These are phyloP conservation scores for Cyrtodaria siliqua DNA, from an alignment of 2,888 invertebrate genomes.

Conservation along the genomic window DNA sequence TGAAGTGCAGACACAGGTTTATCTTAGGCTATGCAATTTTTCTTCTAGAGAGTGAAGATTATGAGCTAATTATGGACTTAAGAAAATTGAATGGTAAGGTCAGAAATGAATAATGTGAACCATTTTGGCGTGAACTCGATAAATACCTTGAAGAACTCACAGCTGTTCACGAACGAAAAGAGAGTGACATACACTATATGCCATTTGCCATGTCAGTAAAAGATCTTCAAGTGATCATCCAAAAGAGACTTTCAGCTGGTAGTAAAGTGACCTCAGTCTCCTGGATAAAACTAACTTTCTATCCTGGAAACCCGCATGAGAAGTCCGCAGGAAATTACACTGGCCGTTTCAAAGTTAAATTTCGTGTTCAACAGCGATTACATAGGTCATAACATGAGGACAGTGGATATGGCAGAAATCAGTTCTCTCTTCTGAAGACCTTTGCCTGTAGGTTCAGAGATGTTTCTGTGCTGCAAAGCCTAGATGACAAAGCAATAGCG, in stretches of 20 bases:
- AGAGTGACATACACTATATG: conserved; percentile 8
- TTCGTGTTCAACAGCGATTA: conserved; percentile 33
- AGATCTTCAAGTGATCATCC: conserved; percentile 13
- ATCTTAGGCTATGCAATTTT: no score
- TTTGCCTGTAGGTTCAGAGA: conserved; percentile 27
- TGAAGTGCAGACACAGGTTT: no score
- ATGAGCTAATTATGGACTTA: conserved; percentile 8
- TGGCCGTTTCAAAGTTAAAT: conserved; percentile 25
- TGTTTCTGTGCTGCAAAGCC: conserved; percentile 13
- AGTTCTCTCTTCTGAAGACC: conserved; percentile 17
- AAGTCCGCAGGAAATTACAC: conserved; percentile 23
- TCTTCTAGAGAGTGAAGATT: conserved; percentile 10
- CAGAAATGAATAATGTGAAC: conserved; percentile 26
- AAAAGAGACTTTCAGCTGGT: conserved; percentile 2
- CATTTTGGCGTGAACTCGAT: conserved; percentile 35
- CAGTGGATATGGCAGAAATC: conserved; percentile 1
- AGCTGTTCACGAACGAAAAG: conserved; percentile 38
- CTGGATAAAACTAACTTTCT: conserved; percentile 25
- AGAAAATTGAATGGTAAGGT: conserved; percentile 12
- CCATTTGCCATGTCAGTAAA: conserved; percentile 27
- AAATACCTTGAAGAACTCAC: conserved; percentile 28
- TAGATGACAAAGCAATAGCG: conserved; percentile 51
- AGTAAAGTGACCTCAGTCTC: conserved; percentile 18
- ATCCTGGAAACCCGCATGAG: conserved; percentile 17
- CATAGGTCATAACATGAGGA: conserved; percentile 17